Evolutionary conservation across 2,888 invertebrate genomes (phyloP), one percentile per base, ranked within the genome.

Genomic region (Andrena dorsata): DNA sequence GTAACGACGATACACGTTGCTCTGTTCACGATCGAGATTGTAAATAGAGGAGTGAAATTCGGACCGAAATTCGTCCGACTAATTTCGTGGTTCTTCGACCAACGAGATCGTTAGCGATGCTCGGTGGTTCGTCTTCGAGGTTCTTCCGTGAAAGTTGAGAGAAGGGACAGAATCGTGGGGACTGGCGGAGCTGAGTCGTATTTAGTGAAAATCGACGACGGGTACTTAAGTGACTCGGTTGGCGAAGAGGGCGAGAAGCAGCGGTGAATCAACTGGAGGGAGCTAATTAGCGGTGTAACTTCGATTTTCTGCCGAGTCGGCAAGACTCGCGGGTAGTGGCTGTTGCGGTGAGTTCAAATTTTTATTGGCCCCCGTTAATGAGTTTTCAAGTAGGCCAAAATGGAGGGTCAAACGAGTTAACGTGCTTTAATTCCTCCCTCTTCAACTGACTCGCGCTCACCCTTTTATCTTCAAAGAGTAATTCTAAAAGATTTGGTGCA

Each of bases 311-410:
- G 64, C 35, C 26, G 51, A 47, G 51, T 69, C 53, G 41, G 35
- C 72, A 23, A 49, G 73, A 82, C 53, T 73, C 32, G 41, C 2
- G 28, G 35, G 13, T 35, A 8, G 23, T 8, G 35, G 41, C 32
- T 51, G 68, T 68, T 74, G 63, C 51, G 87, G 87, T 76, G 60
- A 86, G 87, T 86, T 70, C 10, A 30, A 70, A 86, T 81, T 81
- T 86, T 74, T 73, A 58, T 84, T 69, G 51, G 61, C 10, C 23
- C 60, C 28, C 35, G 63, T 74, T 84, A 81, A 79, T 76, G 76
- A 69, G 74, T 53, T 86, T 79, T 76, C 69, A 79, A 86, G 75
- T 53, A 76, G 58, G 65, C 58, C 35, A 32, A 20, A 61, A 75
- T 53, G 32, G 7, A 10, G n/a, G 13, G 10, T 3, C 10, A 13